These are phyloP conservation scores for Hippasteria phrygiana DNA, from an alignment of 53 echinoderm and acorn worm species.

Conservation along the genomic window DNA sequence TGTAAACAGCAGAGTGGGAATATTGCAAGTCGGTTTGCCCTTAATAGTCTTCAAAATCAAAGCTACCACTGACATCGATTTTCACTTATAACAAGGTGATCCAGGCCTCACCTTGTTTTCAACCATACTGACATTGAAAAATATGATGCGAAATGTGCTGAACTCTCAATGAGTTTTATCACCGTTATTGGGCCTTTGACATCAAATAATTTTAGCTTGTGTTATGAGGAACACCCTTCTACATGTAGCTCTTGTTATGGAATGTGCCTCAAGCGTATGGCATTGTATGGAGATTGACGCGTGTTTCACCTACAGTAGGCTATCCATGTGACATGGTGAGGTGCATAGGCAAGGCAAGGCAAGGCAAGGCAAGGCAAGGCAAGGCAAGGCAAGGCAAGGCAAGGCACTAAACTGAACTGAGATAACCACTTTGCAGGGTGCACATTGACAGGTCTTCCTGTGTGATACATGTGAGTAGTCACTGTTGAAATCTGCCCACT, in stretches of 20 bases:
- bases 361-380: no score
- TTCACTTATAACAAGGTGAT: no score
- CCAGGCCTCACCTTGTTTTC: neutral
- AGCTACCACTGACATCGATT: slow-evolving; percentile 8
- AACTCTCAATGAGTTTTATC: neutral
- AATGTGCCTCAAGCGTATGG: no score
- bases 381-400: no score
- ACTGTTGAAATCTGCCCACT: neutral
- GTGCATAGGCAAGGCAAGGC: neutral
- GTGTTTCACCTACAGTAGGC: no score
- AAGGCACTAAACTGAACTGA: no score
- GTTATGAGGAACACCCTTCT: no score
- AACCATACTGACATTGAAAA: neutral
- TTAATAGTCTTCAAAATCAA: neutral
- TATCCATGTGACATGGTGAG: neutral
- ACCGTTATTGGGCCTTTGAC: no score
- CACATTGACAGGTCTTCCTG: neutral
- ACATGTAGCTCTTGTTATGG: no score
- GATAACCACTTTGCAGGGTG: neutral
- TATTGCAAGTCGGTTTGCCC: neutral
- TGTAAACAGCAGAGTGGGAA: slow-evolving; percentile 22
- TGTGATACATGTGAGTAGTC: neutral
- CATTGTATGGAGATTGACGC: no score
- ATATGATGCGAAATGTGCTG: neutral
- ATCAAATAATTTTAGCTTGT: no score